Evolutionary conservation across 2,113 vertebrate genomes (phyloP), one percentile per base, ranked within the genome.

Genomic region (Manacus vitellinus): DNA sequence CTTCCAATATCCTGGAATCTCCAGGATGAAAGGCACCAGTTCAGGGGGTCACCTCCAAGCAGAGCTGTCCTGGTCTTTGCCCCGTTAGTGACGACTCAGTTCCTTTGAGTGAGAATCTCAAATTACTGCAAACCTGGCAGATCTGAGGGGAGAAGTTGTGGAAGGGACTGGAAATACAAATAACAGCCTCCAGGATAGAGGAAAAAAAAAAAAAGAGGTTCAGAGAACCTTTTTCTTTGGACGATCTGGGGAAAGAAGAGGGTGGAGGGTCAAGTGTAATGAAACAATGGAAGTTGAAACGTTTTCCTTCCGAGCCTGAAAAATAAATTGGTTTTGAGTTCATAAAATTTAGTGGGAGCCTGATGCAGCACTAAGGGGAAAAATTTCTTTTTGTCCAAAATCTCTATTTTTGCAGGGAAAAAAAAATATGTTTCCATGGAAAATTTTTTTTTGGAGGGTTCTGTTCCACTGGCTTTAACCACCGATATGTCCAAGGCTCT

Each of bases 11-110:
- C 6, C 43, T 71, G 55, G 59, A 24, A 80, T 75, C 15, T 30
- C 47, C 30, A 11, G 10, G 15, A 55, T 65, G 58, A 63, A 81
- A 56, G 0, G 0, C 2, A 23, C 16, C 54, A 54, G 37, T 65
- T 81, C 63, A 35, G 68, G 79, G 86, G 88, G 96, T 97, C 91
- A 97, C 96, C 96, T 97, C 95, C 91, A 97, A 78, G 27, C 80
- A 31, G 52, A 51, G 70, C 65, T 23, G 24, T 67, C 67, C 83
- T 89, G 89, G 79, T 47, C 80, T 94, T 76, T 94, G 91, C 83
- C 94, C 78, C 47, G 33, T 83, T 92, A 95, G 83, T 92, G 86
- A 79, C 24, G 30, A 95, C 89, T 95, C 93, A 78, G 89, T 95
- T 74, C 89, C 86, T 95, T 84, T 21, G 73, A 92, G 73, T 75